These are phyloP conservation scores for Reinhardtius hippoglossoides DNA, from an alignment of 2,113 vertebrate genomes.

Conservation along the genomic window DNA sequence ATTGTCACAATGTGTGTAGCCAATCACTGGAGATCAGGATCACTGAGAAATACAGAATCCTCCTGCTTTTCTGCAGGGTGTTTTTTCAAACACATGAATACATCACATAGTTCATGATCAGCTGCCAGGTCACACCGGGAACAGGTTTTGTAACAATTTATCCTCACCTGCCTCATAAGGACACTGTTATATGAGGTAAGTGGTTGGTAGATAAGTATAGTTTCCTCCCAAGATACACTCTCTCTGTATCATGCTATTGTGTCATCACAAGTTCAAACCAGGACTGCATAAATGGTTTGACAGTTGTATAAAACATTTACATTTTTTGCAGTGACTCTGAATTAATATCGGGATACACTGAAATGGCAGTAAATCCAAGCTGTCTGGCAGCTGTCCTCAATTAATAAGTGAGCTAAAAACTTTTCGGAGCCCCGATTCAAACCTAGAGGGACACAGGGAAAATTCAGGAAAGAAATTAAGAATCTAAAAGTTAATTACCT, in stretches of 20 bases:
- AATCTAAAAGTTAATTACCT: too few relatives aligned
- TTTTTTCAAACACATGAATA: not conserved
- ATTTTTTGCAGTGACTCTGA: not conserved
- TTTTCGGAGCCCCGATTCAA: not conserved
- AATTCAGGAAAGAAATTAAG: too few relatives aligned
- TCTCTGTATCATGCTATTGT: not conserved
- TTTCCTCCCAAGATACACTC: not conserved
- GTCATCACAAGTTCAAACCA: not conserved
- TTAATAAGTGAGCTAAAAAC: not conserved
- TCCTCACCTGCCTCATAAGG: not conserved
- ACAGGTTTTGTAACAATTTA: too few relatives aligned
- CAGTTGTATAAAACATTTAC: too few relatives aligned
- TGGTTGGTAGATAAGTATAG: not conserved
- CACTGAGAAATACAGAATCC: not conserved
- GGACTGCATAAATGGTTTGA: too few relatives aligned
- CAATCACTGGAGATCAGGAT: not conserved
- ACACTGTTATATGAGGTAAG: not conserved
- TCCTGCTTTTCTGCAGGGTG: not conserved
- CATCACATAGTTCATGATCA: not conserved
- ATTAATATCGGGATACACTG: not conserved
- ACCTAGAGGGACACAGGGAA: too few relatives aligned
- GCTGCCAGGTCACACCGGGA: not conserved
- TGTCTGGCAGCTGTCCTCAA: not conserved
- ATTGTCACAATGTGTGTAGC: slow-evolving; percentile 3
- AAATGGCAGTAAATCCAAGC: not conserved